Conservation (phyloP, 1,140 invertebrate genomes). For the Streblospio benedicti region DNA sequence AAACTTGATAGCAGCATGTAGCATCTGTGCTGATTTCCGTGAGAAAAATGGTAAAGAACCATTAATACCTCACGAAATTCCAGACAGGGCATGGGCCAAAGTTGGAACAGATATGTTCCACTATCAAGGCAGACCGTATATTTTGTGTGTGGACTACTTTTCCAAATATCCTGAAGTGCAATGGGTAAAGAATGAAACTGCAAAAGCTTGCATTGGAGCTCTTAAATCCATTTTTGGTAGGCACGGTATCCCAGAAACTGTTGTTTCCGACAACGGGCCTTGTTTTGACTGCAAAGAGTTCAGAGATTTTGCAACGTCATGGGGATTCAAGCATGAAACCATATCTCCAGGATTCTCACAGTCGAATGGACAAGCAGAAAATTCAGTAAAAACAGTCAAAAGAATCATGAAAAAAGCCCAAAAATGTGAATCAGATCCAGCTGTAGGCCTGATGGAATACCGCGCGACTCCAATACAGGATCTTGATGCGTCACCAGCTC, state of each 20-base stretch:
- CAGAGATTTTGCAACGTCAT: conserved; percentile 7
- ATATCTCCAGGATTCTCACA: conserved; percentile 19
- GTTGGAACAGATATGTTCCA: background rate
- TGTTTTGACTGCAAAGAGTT: conserved; percentile 22
- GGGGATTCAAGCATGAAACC: conserved; percentile 17
- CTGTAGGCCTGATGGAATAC: conserved; percentile 21
- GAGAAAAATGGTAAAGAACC: background rate
- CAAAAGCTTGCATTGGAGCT: conserved; percentile 11
- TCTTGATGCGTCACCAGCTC: conserved; percentile 20
- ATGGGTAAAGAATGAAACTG: conserved; percentile 12
- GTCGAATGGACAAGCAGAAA: conserved; percentile 25
- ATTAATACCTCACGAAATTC: background rate
- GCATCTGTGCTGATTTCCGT: conserved; percentile 17
- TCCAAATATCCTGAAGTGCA: conserved; percentile 26
- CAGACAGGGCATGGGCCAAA: conserved; percentile 1
- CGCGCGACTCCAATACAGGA: conserved; percentile 24
- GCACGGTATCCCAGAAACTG: conserved; percentile 20
- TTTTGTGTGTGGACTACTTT: conserved; percentile 26
- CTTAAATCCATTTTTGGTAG: conserved; percentile 22
- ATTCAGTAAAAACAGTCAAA: conserved; percentile 25
- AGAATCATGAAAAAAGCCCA: conserved; percentile 22
- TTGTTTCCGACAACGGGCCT: conserved; percentile 26
- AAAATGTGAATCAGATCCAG: conserved; percentile 14
- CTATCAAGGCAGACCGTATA: background rate
- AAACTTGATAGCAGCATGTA: conserved; percentile 20